phyloP scores from a whole-genome alignment of 92 coral and sea anemone genomes.

The Chrysogorgia sp. region DNA sequence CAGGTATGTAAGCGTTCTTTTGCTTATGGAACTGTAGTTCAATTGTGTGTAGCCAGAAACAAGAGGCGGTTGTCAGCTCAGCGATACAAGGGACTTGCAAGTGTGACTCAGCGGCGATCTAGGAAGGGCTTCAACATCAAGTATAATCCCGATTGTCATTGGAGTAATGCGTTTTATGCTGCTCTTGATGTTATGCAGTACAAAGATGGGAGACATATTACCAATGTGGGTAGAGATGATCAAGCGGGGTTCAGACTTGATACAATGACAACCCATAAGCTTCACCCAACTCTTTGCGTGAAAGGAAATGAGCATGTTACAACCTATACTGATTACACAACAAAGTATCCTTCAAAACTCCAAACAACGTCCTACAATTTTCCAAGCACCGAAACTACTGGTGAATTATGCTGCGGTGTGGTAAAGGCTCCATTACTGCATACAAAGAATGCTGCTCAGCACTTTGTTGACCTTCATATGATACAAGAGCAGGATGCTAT shows the following conservation, averaged over 20 bases:
- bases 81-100: conserved; percentile 59
- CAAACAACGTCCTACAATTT: conserved; percentile 77
- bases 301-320: conserved; percentile 61
- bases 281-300: conserved; percentile 58
- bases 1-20: conserved; percentile 49
- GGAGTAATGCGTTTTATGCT: conserved; percentile 69
- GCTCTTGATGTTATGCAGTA: conserved; percentile 50
- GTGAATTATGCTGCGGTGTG: conserved; percentile 66
- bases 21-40: conserved; percentile 68
- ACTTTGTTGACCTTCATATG: conserved; percentile 59
- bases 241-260: conserved; percentile 90
- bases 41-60: conserved; percentile 67
- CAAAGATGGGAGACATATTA: conserved; percentile 50
- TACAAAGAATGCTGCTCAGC: conserved; percentile 66
- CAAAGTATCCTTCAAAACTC: conserved; percentile 66
- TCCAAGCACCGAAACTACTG: conserved; percentile 62
- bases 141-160: conserved; percentile 69
- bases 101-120: conserved; percentile 47
- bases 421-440: conserved; percentile 65
- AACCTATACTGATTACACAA: conserved; percentile 65
- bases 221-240: conserved; percentile 72
- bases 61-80: conserved; percentile 60
- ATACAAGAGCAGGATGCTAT: conserved; percentile 43
- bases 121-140: conserved; percentile 63
- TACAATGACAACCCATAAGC: conserved; percentile 64